These are phyloP conservation scores for Patella caerulea DNA, from an alignment of 2,888 invertebrate genomes.

Conservation along the genomic window DNA sequence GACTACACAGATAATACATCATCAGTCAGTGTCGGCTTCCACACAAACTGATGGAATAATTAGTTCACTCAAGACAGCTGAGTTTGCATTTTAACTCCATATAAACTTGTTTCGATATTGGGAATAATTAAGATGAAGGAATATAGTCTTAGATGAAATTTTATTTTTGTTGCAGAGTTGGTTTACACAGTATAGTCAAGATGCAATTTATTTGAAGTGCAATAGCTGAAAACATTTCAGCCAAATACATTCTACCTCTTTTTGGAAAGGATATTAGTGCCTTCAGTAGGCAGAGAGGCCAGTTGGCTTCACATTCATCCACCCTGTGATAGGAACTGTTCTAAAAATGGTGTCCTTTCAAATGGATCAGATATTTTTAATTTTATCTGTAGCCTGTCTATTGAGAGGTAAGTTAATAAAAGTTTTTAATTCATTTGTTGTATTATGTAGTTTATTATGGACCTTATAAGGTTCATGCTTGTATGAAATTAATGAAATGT, in stretches of 20 bases:
- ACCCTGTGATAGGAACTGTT: not conserved
- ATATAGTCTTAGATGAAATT: too few species aligned
- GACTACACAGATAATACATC: too few species aligned
- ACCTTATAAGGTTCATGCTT: too few species aligned
- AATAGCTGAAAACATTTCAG: not conserved
- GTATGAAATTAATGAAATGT: too few species aligned
- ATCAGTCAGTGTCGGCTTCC: too few species aligned
- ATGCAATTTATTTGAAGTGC: constrained; percentile 9
- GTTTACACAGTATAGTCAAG: not conserved
- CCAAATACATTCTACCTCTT: constrained; percentile 1
- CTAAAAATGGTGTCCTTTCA: not conserved
- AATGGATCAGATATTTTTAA: not conserved
- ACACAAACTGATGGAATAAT: too few species aligned
- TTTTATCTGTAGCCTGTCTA: not conserved
- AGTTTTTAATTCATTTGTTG: not conserved
- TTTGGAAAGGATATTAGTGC: not conserved
- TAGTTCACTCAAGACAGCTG: too few species aligned
- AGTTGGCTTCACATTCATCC: not conserved
- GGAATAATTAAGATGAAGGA: too few species aligned
- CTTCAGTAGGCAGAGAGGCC: not conserved
- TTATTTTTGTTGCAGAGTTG: too few species aligned
- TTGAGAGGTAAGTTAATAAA: not conserved
- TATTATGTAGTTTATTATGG: not conserved
- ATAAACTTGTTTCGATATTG: too few species aligned
- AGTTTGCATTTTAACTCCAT: too few species aligned